Conservation (phyloP, 2,888 invertebrate genomes). For the Drosophila borborema region DNA sequence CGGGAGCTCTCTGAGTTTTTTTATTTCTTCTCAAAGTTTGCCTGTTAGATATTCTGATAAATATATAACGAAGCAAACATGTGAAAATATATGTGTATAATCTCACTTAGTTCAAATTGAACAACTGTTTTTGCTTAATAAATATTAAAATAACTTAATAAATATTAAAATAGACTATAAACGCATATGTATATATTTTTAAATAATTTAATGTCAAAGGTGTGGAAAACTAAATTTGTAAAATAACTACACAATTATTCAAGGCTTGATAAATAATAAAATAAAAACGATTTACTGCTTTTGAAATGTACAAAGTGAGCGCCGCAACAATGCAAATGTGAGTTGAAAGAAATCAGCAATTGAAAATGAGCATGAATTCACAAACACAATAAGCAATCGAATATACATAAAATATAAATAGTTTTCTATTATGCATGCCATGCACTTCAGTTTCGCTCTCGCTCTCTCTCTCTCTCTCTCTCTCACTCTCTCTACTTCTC, state of each 20-base stretch:
- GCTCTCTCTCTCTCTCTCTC: neutral
- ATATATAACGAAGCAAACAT: no score
- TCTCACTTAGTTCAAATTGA: no score
- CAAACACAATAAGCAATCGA: constrained; percentile 29
- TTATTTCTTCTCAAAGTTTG: no score
- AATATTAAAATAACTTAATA: no score
- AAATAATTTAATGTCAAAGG: neutral
- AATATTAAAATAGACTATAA: neutral
- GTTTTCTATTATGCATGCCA: constrained; percentile 2
- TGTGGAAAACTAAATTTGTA: neutral
- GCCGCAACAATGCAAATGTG: neutral
- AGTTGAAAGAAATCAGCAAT: constrained; percentile 2
- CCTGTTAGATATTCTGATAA: no score
- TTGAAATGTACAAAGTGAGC: constrained; percentile 11
- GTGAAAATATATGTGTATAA: no score
- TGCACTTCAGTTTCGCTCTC: neutral
- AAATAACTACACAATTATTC: neutral
- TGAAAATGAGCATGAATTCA: constrained; percentile 10
- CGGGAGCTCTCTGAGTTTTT: no score
- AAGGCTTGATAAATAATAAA: neutral
- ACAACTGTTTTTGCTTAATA: no score
- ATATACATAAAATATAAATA: constrained; percentile 1
- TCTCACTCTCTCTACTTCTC: no score
- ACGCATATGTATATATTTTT: neutral
- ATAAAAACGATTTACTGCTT: neutral